phyloP scores from a whole-genome alignment of 2,797 vertebrate genomes.

The Lacerta viridis region DNA sequence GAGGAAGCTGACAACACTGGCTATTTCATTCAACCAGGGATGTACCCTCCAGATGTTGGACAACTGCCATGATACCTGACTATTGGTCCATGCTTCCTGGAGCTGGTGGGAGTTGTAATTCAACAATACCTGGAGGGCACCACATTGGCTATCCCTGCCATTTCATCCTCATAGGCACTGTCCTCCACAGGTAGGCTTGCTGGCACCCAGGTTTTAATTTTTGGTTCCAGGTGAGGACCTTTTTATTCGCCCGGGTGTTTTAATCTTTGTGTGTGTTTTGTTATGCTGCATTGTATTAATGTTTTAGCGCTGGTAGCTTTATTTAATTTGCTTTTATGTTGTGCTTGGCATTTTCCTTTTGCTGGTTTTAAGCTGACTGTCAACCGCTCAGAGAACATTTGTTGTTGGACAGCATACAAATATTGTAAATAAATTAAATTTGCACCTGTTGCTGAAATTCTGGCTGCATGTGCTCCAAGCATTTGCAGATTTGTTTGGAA shows the following conservation, averaged over 20 bases:
- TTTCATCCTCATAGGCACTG: neutral
- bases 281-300: neutral
- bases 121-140: too few species aligned
- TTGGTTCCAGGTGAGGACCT: neutral
- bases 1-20: accelerated
- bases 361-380: neutral
- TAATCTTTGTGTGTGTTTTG: neutral
- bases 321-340: neutral
- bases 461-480: neutral
- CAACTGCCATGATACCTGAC: neutral
- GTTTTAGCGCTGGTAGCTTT: neutral
- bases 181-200: neutral
- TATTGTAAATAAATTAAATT: neutral
- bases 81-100: neutral
- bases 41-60: neutral
- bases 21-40: neutral
- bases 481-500: neutral
- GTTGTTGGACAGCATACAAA: neutral
- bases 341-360: neutral
- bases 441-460: neutral
- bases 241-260: neutral
- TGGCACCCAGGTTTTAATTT: neutral
- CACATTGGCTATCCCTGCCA: neutral
- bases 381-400: neutral
- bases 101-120: neutral